Conservation (phyloP, 2,113 vertebrate genomes). For the Heterochromis multidens region DNA sequence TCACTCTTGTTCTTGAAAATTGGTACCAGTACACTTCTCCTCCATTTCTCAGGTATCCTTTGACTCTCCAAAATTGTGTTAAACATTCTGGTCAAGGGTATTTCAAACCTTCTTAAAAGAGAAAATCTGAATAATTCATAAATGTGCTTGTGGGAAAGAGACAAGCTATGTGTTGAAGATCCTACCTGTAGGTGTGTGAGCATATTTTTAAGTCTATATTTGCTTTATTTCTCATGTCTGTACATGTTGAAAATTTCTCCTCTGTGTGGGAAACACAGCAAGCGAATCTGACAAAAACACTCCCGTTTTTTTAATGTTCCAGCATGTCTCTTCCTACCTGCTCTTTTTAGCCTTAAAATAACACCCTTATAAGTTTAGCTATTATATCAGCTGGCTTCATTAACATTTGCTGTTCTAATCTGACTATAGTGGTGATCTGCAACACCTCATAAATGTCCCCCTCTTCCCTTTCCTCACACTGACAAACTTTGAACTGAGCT, state of each 20-base stretch:
- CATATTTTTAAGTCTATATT: background rate
- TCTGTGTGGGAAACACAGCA: background rate
- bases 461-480: background rate
- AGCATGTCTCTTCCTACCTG: background rate
- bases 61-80: too few species aligned
- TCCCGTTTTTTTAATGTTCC: background rate
- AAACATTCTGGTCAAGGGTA: too few species aligned
- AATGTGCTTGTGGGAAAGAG: background rate
- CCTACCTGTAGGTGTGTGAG: background rate
- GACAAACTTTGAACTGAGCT: background rate
- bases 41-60: too few species aligned
- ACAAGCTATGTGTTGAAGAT: background rate
- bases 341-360: background rate
- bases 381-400: background rate
- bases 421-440: background rate
- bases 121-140: background rate
- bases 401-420: background rate
- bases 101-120: accelerated
- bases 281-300: background rate
- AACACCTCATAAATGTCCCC: background rate
- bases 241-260: conserved; percentile 7
- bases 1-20: too few species aligned
- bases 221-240: background rate
- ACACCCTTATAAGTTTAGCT: background rate
- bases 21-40: too few species aligned